Evolutionary conservation across 1,140 invertebrate genomes (phyloP), one percentile per base, ranked within the genome.

Genomic region (Calosoma granatense): DNA sequence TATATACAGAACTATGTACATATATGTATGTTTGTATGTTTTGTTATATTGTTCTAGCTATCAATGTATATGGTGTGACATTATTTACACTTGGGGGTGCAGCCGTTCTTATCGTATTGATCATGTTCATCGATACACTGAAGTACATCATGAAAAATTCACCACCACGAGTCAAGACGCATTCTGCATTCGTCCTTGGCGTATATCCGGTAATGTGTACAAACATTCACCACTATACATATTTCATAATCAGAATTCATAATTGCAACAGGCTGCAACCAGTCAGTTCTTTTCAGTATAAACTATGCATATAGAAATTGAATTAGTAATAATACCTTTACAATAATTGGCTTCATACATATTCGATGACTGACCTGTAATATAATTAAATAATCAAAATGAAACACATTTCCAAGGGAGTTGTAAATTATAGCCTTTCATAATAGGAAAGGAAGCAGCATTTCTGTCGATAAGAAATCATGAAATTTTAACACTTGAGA

Each of bases 171-270:
- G 69, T 72, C 20, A 78, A 78, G 69, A 67, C 72, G 2, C 76
- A 78, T 63, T 74, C 79, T 0, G 75, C 75, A 2, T 76, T 81
- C 43, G 76, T 82, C 3, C 64, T 81, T 20, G 75, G 75, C 61
- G 78, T 82, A 19, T 83, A 83, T 69, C 81, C 81, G 63, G 81
- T 83, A 70, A 59, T 23, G 47, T 47, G 14, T 58, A 12, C 51
- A 47, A 20, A 15, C 11, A 23, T 30, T 21, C 51, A 17, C 20
- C 22, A 55, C 2, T 19, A 19, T n/a, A n/a, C n/a, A n/a, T n/a
- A n/a, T n/a, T n/a, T n/a, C n/a, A n/a, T n/a, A n/a, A n/a, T n/a
- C n/a, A n/a, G n/a, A n/a, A n/a, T n/a, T n/a, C n/a, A 20, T 2
- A 54, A 57, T 9, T 56, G 17, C n/a, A 57, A 20, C 23, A 36